Evolutionary conservation across 37 sponge, comb jelly and placozoan species (phyloP).

Genomic region (Beroe ovata): DNA sequence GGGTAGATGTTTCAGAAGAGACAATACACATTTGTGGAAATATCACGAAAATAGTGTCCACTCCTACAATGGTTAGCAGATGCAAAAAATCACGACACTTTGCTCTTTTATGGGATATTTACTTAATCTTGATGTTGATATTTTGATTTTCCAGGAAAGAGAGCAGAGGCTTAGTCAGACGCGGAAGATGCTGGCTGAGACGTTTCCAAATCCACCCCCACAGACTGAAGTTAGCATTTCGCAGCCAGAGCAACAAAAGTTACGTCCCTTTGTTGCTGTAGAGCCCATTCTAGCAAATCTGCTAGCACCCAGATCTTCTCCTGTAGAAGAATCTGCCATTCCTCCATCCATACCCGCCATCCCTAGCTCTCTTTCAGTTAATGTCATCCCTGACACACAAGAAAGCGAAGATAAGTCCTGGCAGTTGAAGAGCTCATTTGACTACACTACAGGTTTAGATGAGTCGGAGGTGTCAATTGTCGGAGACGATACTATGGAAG

Average conservation of each 20-base stretch:
- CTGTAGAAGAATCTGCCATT: not conserved
- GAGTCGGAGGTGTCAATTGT: not conserved
- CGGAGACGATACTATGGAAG: constrained; percentile 34
- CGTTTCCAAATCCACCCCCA: not conserved
- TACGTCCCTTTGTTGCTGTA: not conserved
- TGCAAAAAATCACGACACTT: too few relatives aligned
- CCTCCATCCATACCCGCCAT: not conserved
- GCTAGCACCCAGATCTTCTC: not conserved
- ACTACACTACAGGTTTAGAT: not conserved
- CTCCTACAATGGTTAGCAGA: not conserved
- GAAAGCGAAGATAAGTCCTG: not conserved
- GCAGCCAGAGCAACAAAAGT: constrained; percentile 4
- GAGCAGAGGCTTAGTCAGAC: not conserved
- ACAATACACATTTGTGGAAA: constrained; percentile 30
- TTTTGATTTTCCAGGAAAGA: too few relatives aligned
- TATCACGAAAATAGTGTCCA: constrained; percentile 15
- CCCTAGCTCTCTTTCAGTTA: not conserved
- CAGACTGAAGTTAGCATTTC: not conserved
- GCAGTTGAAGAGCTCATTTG: constrained; percentile 23
- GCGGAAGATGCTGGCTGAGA: constrained; percentile 1
- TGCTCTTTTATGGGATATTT: too few relatives aligned
- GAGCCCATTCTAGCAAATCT: constrained; percentile 4
- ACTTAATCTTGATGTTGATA: too few relatives aligned
- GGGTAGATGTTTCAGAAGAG: constrained; percentile 36
- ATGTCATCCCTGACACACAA: constrained; percentile 30